Evolutionary conservation across 2,888 invertebrate species (phyloP).

Genomic region (Plagodis dolabraria): DNA sequence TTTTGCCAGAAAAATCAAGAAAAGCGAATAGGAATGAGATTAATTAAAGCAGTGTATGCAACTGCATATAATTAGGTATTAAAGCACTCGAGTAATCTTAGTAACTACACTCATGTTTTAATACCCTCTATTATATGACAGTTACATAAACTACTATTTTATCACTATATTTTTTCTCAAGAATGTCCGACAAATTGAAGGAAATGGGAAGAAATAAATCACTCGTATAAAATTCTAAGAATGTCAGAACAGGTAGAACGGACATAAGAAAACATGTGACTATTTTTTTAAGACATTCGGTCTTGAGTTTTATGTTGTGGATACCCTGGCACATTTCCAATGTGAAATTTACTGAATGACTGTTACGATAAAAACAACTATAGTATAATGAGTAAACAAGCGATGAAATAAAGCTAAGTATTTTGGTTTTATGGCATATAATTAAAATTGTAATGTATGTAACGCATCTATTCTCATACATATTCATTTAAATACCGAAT

Average conservation of each 20-base stretch:
- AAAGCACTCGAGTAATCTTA: too few species aligned
- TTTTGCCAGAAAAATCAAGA: too few species aligned
- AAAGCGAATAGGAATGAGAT: too few species aligned
- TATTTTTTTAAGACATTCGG: conserved; percentile 25
- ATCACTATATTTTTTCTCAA: conserved; percentile 13
- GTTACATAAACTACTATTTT: too few species aligned
- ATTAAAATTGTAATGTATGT: conserved; percentile 1
- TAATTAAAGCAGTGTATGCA: too few species aligned
- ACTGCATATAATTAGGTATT: too few species aligned
- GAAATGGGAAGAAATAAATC: conserved; percentile 31
- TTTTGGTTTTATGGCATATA: conserved; percentile 33
- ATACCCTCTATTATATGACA: too few species aligned
- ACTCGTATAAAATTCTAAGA: conserved; percentile 19
- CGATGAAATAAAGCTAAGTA: conserved; percentile 26
- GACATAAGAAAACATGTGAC: conserved; percentile 26
- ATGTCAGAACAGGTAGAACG: conserved; percentile 28
- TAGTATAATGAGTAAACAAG: background rate
- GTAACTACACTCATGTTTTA: too few species aligned
- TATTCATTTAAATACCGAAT: background rate
- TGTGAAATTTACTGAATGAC: conserved; percentile 21
- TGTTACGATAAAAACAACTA: conserved; percentile 11
- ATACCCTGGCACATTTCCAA: conserved; percentile 23
- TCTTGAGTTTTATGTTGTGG: conserved; percentile 16
- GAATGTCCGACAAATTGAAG: conserved; percentile 27
- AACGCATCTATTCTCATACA: background rate